Percentiles rank a stretch among this genome's conserved stretches.
phyloP scores from a whole-genome alignment of 2,888 invertebrate species.

The Bombylius discolor region DNA sequence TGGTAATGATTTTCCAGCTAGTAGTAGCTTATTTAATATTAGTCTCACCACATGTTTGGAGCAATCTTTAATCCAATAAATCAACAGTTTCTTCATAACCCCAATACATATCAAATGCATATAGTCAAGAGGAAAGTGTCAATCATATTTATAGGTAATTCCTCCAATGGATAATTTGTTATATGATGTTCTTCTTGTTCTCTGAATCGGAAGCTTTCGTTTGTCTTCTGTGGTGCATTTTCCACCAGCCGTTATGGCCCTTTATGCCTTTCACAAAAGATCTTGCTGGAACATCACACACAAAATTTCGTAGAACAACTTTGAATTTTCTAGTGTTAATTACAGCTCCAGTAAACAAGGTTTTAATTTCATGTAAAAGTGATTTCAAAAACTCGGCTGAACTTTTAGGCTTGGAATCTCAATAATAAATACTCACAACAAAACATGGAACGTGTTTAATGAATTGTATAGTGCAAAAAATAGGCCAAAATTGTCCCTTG shows the following conservation, averaged over 20 bases:
- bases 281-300: conserved; percentile 1
- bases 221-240: conserved; percentile 1
- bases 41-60: not conserved
- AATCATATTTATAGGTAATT: conserved; percentile 2
- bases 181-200: conserved; percentile 1
- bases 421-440: conserved; percentile 4
- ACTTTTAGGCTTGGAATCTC: not conserved
- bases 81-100: conserved; percentile 1
- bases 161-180: not conserved
- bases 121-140: conserved; percentile 5
- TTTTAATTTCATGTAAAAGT: conserved; percentile 1
- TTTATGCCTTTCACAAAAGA: conserved; percentile 2
- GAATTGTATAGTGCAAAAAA: not conserved
- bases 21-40: not conserved
- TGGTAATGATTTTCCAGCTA: not conserved
- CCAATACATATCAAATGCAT: conserved; percentile 6
- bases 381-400: not conserved
- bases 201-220: not conserved
- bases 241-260: conserved; percentile 1
- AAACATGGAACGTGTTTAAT: not conserved
- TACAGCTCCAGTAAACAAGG: not conserved
- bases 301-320: conserved; percentile 1
- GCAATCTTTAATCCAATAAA: conserved; percentile 1
- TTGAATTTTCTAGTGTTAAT: not conserved
- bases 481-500: conserved; percentile 5